These are phyloP conservation scores for Chaetodon auriga DNA, from an alignment of 2,113 vertebrate species.

Conservation along the genomic window DNA sequence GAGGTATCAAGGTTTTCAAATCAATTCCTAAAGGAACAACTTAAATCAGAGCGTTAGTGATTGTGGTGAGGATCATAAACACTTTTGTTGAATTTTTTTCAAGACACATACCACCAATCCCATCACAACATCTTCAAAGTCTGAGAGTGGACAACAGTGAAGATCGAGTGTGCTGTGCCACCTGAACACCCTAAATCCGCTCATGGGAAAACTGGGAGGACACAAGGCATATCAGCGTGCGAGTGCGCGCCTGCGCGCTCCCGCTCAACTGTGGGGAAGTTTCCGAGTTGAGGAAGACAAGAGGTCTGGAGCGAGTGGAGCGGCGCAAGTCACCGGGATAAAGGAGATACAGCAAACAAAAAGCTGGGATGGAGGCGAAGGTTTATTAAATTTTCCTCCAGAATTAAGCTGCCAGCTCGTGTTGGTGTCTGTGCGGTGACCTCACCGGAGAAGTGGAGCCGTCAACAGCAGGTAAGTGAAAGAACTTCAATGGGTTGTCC, in stretches of 20 bases:
- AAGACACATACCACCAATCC: background rate
- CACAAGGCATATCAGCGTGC: conserved; percentile 50
- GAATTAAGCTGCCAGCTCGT: background rate
- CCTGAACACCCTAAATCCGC: conserved; percentile 57
- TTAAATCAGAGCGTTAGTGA: background rate
- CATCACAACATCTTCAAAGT: conserved; percentile 7
- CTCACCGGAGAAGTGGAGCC: conserved; percentile 9
- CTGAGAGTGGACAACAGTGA: conserved; percentile 13
- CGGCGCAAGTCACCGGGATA: conserved; percentile 12
- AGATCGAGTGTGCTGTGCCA: conserved; percentile 13
- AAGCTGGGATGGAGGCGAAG: background rate
- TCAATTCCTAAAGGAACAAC: background rate
- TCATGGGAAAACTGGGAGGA: conserved; percentile 80
- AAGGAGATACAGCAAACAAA: background rate
- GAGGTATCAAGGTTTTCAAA: background rate
- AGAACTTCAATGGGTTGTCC: conserved; percentile 1
- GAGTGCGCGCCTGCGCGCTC: conserved; percentile 76
- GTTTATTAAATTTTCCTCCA: background rate
- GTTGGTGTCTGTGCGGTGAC: background rate
- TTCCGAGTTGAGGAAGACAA: conserved; percentile 63
- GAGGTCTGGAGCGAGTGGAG: conserved; percentile 43
- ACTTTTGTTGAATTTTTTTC: background rate
- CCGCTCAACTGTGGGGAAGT: conserved; percentile 62
- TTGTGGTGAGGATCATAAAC: background rate
- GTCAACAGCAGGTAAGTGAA: conserved; percentile 57